These are phyloP conservation scores for Choreutis nemorana DNA, from an alignment of 2,888 invertebrate genomes.

Conservation along the genomic window DNA sequence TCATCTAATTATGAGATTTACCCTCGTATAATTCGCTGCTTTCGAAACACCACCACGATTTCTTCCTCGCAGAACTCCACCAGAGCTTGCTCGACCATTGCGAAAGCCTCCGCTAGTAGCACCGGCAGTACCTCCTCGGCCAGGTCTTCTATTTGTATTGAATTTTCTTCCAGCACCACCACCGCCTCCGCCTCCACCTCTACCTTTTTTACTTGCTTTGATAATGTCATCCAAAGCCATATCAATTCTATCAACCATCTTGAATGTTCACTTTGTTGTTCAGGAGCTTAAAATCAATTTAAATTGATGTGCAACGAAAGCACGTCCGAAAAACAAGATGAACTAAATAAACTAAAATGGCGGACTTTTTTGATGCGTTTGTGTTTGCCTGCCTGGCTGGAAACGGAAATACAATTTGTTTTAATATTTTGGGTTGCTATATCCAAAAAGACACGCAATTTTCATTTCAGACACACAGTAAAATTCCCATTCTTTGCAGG, in stretches of 20 bases:
- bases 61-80: conserved; percentile 73
- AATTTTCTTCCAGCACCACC: conserved; percentile 61
- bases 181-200: conserved; percentile 67
- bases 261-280: too few relatives aligned
- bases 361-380: too few relatives aligned
- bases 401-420: too few relatives aligned
- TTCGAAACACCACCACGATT: conserved; percentile 76
- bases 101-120: conserved; percentile 49
- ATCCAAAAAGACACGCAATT: too few relatives aligned
- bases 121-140: conserved; percentile 49
- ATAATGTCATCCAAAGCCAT: conserved; percentile 98
- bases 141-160: conserved; percentile 39
- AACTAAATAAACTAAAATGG: background rate
- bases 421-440: too few relatives aligned
- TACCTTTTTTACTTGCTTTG: conserved; percentile 79
- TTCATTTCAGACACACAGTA: too few relatives aligned
- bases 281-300: too few relatives aligned
- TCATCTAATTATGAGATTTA: conserved; percentile 58
- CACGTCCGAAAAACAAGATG: background rate
- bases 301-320: conserved; percentile 3
- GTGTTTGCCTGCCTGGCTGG: too few relatives aligned
- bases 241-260: conserved; percentile 94
- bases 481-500: too few relatives aligned
- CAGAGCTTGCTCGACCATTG: conserved; percentile 56
- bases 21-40: conserved; percentile 72